Evolutionary conservation across 2,113 vertebrate genomes (phyloP), one percentile per base, ranked within the genome.

Genomic region (Sinocyclocheilus anshuiensis): DNA sequence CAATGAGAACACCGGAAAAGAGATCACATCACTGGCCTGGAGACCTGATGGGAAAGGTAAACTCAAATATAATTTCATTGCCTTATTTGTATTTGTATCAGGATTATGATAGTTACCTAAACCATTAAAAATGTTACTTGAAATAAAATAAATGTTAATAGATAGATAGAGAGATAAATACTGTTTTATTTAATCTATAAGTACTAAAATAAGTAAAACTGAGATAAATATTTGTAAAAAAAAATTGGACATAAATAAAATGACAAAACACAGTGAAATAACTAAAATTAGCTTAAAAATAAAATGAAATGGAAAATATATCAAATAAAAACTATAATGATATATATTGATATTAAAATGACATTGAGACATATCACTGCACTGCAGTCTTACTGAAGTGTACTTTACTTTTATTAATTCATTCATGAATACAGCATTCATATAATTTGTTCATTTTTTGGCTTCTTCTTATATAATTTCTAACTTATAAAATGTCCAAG

Each of bases 1-100:
- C 45, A 98, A 96, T 89, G 98, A 99, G 93, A 96, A 94, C 77
- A 99, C 97, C 2, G 98, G 98, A 24, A 98, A 97, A 92, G 97
- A 99, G 92, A 98, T 99, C 84, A 97, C 97, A 0, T 96, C 96
- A 4, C 93, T 99, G 16, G 96, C 97, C 18, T 99, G 98, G 98
- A 96, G 98, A 94, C 98, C 98, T 67, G 98, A 99, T 94, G 97
- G 98, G 90, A 99, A 99, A 96, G 97, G 98, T 99, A 96, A 96
- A 92, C 22, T 24, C 12, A 61, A 50, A 20, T 69, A 2, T 13
- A 4, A 12, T 63, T 10, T 33, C 6, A 53, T n/a, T 48, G 1
- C 9, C 36, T 42, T 22, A 72, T 72, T 42, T 20, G 4, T 12
- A 10, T n/a, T 20, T 59, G 57, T 59, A 22, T 7, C 6, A 20